Conservation (phyloP, 1,140 invertebrate genomes). For the Himalopsyche phryganea region DNA sequence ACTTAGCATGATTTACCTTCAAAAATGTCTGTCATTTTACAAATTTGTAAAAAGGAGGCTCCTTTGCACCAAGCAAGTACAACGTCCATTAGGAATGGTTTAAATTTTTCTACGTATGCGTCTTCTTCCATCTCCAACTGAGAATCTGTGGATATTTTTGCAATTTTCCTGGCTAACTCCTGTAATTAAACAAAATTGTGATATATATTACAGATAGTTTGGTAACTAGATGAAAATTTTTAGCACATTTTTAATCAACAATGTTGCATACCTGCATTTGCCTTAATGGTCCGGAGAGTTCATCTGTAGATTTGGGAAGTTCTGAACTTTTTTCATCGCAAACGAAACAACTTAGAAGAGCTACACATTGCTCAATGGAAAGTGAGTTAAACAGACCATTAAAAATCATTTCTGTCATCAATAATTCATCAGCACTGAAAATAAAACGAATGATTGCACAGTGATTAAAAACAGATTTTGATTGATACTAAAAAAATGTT, state of each 20-base stretch:
- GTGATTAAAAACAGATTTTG: no score
- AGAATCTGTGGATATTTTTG: slow-evolving; percentile 86
- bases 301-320: slow-evolving; percentile 78
- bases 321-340: slow-evolving; percentile 92
- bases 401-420: slow-evolving; percentile 98
- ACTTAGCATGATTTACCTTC: no score
- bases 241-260: not conserved
- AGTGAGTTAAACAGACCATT: slow-evolving; percentile 92
- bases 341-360: slow-evolving; percentile 94
- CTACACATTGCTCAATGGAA: slow-evolving; percentile 75
- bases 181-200: slow-evolving; percentile 48
- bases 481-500: no score
- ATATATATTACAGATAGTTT: not conserved
- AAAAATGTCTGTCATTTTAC: slow-evolving; percentile 97
- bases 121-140: slow-evolving; percentile 90
- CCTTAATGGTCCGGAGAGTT: slow-evolving; percentile 80
- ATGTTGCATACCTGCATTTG: slow-evolving; percentile 75
- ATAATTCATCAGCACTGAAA: slow-evolving; percentile 89
- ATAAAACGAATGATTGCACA: slow-evolving; percentile 10
- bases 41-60: slow-evolving; percentile 85
- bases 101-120: slow-evolving; percentile 88
- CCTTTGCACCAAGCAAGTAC: slow-evolving; percentile 96
- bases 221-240: no score
- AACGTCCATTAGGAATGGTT: slow-evolving; percentile 96
- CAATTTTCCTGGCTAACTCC: slow-evolving; percentile 86